A percentile compares a stretch with the other conserved stretches of the same genome.
Evolutionary conservation across 1,140 invertebrate species (phyloP).

Genomic region (Drosophila kikkawai): DNA sequence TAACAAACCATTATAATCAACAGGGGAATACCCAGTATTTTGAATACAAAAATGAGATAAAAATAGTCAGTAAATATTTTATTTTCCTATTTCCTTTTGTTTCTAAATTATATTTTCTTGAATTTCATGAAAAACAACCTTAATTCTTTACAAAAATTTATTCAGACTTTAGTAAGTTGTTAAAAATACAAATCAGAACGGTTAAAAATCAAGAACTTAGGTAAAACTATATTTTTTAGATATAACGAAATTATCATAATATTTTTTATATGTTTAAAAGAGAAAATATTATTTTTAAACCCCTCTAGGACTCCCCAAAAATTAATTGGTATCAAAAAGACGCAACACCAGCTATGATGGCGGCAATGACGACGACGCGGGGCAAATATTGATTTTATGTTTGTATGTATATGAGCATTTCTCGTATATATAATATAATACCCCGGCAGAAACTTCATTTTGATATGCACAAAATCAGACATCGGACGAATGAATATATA

Average conservation of each 20-base stretch:
- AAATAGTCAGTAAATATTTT: not conserved
- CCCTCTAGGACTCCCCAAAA: not conserved
- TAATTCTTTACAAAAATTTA: not conserved
- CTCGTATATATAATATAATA: conserved; percentile 63
- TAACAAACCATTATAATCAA: conserved; percentile 25
- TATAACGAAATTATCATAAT: not conserved
- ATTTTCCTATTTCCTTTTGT: not conserved
- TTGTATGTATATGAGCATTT: conserved; percentile 40
- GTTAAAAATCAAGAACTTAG: too few species aligned
- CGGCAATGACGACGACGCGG: conserved; percentile 62
- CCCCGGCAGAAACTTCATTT: conserved; percentile 70
- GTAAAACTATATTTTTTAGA: not conserved
- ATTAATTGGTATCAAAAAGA: conserved; percentile 17
- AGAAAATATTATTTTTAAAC: not conserved
- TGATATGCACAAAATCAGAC: conserved; percentile 23
- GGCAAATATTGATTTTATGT: conserved; percentile 78
- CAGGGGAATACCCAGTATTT: conserved; percentile 7
- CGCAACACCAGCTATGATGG: conserved; percentile 20
- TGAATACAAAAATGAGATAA: not conserved
- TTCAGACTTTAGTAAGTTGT: too few species aligned
- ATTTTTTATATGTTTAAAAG: not conserved
- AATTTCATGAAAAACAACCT: not conserved
- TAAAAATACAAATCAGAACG: too few species aligned
- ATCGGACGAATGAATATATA: conserved; percentile 33
- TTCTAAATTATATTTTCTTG: not conserved